Conservation (phyloP, 2,888 invertebrate species). For the Dasypolia templi region DNA sequence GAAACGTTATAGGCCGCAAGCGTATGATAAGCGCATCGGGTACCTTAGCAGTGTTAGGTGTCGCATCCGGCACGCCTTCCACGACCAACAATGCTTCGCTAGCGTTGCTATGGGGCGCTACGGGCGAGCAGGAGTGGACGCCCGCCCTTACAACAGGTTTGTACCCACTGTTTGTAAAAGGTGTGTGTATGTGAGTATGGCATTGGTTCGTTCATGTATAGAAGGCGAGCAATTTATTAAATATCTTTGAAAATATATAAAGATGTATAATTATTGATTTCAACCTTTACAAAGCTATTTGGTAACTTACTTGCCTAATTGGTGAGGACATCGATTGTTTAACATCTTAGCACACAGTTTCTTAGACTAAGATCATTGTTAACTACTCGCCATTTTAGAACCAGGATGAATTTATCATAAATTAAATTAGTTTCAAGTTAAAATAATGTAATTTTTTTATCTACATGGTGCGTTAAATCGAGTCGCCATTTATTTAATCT, state of each 20-base stretch:
- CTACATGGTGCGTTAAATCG: not conserved
- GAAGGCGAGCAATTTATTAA: constrained; percentile 20
- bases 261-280: not conserved
- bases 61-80: constrained; percentile 74
- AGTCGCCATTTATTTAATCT: constrained; percentile 21
- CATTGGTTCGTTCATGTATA: constrained; percentile 33
- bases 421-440: constrained; percentile 13
- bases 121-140: constrained; percentile 99
- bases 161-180: constrained; percentile 12
- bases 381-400: not conserved
- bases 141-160: constrained; percentile 98
- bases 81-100: constrained; percentile 89
- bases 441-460: not conserved
- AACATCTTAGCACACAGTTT: constrained; percentile 25
- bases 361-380: not conserved
- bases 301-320: constrained; percentile 31
- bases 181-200: constrained; percentile 44
- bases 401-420: not conserved
- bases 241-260: not conserved
- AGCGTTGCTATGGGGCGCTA: constrained; percentile 97
- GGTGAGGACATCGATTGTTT: constrained; percentile 34
- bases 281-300: constrained; percentile 6
- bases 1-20: constrained; percentile 85
- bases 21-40: constrained; percentile 86
- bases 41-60: constrained; percentile 70